Base-by-base conservation (phyloP, 2,797 vertebrate species). In the Yasuhikotakia modesta region DNA sequence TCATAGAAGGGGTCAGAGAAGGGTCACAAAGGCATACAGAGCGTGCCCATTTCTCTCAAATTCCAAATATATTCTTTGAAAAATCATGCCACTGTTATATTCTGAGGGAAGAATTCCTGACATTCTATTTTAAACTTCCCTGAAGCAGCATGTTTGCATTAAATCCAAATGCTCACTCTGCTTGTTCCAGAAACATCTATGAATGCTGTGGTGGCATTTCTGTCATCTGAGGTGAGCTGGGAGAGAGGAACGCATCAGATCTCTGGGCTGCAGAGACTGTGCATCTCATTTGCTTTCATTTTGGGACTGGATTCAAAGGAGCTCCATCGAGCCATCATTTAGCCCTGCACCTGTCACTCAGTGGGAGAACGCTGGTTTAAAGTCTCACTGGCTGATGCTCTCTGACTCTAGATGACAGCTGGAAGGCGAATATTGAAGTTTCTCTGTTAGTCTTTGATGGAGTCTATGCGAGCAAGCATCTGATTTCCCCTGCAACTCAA, bases 341-440 rank as follows among this genome's bases (percentile, higher is more conserved):
- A 81, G 72, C 79, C 68, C 83, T 80, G 72, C 83, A 89, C 84
- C 79, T 84, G 83, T 88, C 86, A 86, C 73, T 75, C 52, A 79
- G 11, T 70, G 72, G 67, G 10, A 69, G 80, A 82, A 67, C 10
- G 60, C 70, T 65, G 74, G 64, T 52, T 78, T 60, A 80, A 81
- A 85, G 79, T 79, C 71, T 81, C 80, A 77, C 82, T 79, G 77
- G 46, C 70, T 81, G 83, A 80, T 50, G 78, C 86, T 78, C 43
- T 84, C 75, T 81, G 68, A 76, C 79, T 82, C 67, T 76, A 70
- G 83, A 78, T 86, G 87, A 86, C 87, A 85, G 79, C 76, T 85
- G 81, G 72, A 87, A 81, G 81, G 79, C 71, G 81, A 85, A 84
- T 80, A 77, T 39, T 87, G 81, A 76, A 76, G 81, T 80, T 79